Conservation (phyloP, 2,888 invertebrate species). For the Cheilosia urbana region DNA sequence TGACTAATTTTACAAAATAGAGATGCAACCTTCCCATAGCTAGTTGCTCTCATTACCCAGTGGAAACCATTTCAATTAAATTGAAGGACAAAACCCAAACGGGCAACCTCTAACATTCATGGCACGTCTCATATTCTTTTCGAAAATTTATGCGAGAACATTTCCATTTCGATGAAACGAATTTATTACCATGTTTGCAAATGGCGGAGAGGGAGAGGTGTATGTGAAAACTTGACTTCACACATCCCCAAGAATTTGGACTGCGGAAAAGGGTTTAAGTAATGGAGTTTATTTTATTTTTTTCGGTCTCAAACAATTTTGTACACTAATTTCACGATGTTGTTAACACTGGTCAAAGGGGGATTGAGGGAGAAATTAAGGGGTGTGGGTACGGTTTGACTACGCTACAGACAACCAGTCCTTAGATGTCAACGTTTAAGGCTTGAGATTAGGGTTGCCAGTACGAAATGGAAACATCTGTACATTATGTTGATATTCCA, state of each 20-base stretch:
- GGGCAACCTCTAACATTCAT: constrained; percentile 38
- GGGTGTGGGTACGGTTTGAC: background rate
- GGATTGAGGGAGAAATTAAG: background rate
- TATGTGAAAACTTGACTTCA: constrained; percentile 39
- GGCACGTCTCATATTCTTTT: constrained; percentile 66
- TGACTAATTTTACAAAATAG: constrained; percentile 44
- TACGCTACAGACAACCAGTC: background rate
- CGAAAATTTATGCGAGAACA: constrained; percentile 70
- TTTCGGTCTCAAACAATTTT: background rate
- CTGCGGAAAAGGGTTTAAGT: constrained; percentile 28
- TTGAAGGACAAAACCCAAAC: constrained; percentile 60
- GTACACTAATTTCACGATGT: constrained; percentile 2
- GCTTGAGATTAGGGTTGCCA: no score
- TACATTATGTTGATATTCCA: no score
- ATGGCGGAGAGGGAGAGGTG: background rate
- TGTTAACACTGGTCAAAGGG: background rate
- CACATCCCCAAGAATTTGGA: constrained; percentile 39
- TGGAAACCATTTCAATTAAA: constrained; percentile 53
- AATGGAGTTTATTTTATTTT: constrained; percentile 10
- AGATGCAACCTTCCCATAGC: constrained; percentile 41
- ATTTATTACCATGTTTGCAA: constrained; percentile 62
- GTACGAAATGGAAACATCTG: no score
- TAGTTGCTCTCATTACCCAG: background rate
- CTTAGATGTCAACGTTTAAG: no score
- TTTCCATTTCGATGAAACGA: constrained; percentile 65